Base-by-base conservation (phyloP, 1,140 invertebrate species). In the Protaetia brevitarsis region DNA sequence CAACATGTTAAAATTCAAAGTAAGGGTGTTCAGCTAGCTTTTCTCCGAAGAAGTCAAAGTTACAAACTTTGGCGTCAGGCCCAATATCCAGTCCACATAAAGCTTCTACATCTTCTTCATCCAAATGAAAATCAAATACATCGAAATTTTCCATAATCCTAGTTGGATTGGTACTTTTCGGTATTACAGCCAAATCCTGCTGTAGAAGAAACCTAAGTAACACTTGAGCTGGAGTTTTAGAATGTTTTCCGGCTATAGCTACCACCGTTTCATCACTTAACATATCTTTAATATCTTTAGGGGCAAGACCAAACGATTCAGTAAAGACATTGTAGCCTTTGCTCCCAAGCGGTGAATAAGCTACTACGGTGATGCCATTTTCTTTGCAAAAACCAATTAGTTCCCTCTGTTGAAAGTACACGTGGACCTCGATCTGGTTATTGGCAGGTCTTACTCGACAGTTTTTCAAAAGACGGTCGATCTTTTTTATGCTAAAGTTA, bases 401-500 rank as follows among this genome's bases (percentile, higher is more conserved):
- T 27, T 86, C 80, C n/a, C 82, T 82, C 77, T 96, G 93, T 74
- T 94, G 92, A 66, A 92, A 84, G 71, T 92, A 93, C 0, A 88
- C 86, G 75, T 95, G 92, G 29, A 91, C 79, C 73, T 95, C 93
- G 41, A 45, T 21, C 3, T 45, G 41, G 41, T 45, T 45, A 45
- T 87, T 89, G 60, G 86, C 86, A 1, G 89, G 89, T 68, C 85
- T 86, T 19, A 91, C 84, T 65, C 80, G 81, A 27, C 86, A 82
- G 61, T 82, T 83, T 56, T 88, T 82, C 37, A 87, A 80, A 57
- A 92, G 82, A 26, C 82, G 81, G 41, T 80, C 71, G 62, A 92
- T 84, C 79, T 92, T 89, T n/a, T 79, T 70, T 64, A 86, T 79
- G 72, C 88, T 97, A 74, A 98, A 98, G 78, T 97, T 98, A 19